Base-by-base conservation (phyloP, 2,888 invertebrate genomes). In the Dryocosmus kuriphilus region DNA sequence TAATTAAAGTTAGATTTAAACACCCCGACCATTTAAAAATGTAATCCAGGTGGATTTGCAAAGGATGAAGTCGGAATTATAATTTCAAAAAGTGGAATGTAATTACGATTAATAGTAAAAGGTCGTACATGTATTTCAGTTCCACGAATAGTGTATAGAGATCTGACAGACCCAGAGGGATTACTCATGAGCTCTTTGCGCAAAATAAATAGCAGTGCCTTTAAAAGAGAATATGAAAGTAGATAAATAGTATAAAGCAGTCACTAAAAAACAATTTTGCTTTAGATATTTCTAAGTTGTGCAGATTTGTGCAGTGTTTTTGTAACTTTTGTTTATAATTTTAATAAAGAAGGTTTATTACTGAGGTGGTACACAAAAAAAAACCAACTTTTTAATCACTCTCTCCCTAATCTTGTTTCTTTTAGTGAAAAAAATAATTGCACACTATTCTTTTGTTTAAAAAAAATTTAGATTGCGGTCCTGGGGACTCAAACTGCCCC, bases 141-240 rank as follows among this genome's bases (percentile, higher is more conserved):
- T 51, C 51, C 51, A 3, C n/a, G n/a, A 51, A 19, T 16, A 3
- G n/a, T 51, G 8, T 51, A n/a, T n/a, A 51, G 51, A 51, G n/a
- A 51, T 51, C 51, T 51, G 51, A 51, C 51, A 51, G n/a, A 51
- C 51, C 51, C 51, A n/a, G n/a, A 51, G n/a, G 51, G 51, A 51
- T 51, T 51, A 51, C n/a, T n/a, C n/a, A n/a, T 22, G 51, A 51
- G 51, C n/a, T 51, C 51, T n/a, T n/a, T n/a, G 51, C 51, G 51
- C n/a, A 51, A 51, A 51, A 22, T 51, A 51, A 51, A 51, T 51
- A 51, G 8, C 51, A n/a, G 8, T 51, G 9, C 2, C 51, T n/a
- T 51, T n/a, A 51, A 51, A 51, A n/a, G 51, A 3, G 51, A 51
- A 51, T 51, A 51, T n/a, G 51, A n/a, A 51, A 51, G 51, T 51